Evolutionary conservation across 2,888 invertebrate genomes (phyloP).

Genomic region (Eristalis pertinax): DNA sequence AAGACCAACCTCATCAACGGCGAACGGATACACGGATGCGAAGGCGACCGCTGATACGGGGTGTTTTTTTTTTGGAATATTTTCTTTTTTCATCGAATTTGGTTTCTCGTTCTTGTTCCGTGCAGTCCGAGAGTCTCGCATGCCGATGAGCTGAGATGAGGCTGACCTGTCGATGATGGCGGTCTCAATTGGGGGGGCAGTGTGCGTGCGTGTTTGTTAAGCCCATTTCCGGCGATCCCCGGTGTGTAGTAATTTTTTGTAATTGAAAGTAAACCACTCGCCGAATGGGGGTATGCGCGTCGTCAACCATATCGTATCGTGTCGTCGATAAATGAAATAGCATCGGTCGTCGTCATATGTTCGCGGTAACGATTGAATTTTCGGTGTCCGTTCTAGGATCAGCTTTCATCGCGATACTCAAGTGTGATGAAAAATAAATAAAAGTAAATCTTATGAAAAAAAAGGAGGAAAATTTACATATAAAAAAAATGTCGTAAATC

Average conservation of each 20-base stretch:
- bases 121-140: too few relatives aligned
- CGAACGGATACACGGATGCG: background rate
- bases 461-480: conserved; percentile 1
- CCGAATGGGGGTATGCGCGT: background rate
- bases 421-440: conserved; percentile 23
- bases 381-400: too few relatives aligned
- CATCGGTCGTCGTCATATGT: background rate
- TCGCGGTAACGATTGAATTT: background rate
- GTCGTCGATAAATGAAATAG: background rate
- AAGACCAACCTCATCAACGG: conserved; percentile 11
- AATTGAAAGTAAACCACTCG: conserved; percentile 27
- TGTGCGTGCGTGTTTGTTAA: conserved; percentile 19
- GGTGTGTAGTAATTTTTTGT: conserved; percentile 43
- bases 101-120: background rate
- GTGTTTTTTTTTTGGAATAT: background rate
- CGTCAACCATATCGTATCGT: background rate
- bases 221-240: background rate
- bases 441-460: conserved; percentile 16
- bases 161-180: conserved; percentile 23
- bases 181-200: background rate
- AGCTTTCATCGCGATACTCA: background rate
- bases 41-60: background rate
- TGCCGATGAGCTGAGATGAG: background rate
- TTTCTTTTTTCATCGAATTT: background rate
- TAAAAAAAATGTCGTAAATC: too few relatives aligned